A percentile compares a stretch with the other conserved stretches of the same genome.
phyloP scores from a whole-genome alignment of 2,797 vertebrate genomes.

The Amblyopsis hoosieri region DNA sequence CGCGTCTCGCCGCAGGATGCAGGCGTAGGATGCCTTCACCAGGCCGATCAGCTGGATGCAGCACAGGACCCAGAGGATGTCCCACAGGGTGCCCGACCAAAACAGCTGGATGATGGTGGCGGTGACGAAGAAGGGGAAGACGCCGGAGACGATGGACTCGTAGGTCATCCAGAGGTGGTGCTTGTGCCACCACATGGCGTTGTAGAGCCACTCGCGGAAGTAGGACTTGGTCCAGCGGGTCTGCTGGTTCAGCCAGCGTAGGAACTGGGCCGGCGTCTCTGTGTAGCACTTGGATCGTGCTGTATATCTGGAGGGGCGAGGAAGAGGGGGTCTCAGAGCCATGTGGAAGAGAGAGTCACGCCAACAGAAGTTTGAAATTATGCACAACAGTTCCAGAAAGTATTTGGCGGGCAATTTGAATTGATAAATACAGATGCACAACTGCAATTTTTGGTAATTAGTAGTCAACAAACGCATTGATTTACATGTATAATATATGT shows the following conservation, averaged over 20 bases:
- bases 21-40: constrained; percentile 83
- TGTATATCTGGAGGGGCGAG: constrained; percentile 77
- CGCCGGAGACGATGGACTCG: constrained; percentile 86
- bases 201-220: constrained; percentile 91
- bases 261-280: constrained; percentile 84
- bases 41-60: constrained; percentile 87
- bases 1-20: constrained; percentile 73
- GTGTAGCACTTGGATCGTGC: constrained; percentile 87
- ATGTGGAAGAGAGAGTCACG: no score
- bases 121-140: constrained; percentile 90
- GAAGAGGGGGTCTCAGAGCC: no score
- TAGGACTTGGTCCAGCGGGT: constrained; percentile 91
- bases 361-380: no score
- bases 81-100: constrained; percentile 83
- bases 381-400: no score
- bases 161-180: constrained; percentile 93
- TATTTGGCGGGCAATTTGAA: no score
- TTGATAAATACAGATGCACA: no score
- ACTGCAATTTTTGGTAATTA: no score
- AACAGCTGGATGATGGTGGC: constrained; percentile 86
- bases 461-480: no score
- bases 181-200: constrained; percentile 92
- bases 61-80: constrained; percentile 88
- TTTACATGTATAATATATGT: no score
- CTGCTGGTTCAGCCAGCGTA: constrained; percentile 91